Evolutionary conservation across 2,888 invertebrate species (phyloP), one percentile per base, ranked within the genome.

Genomic region (Acanthosepion lycidas): DNA sequence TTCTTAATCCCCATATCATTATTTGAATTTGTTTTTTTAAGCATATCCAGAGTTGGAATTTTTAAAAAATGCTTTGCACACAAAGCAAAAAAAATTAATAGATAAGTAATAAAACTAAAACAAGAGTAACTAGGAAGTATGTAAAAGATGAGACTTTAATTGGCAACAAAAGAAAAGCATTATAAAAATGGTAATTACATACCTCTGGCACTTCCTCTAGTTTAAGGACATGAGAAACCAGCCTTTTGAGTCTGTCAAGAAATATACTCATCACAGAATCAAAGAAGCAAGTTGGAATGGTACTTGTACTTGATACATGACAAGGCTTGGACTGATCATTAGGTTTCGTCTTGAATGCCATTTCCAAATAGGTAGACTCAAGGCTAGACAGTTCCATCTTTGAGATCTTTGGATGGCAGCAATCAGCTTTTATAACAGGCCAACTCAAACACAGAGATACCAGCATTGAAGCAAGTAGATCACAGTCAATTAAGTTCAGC

Each of bases 391-490:
- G 33, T n/a, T 53, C 91, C 15, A 91, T 55, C 33, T 94, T 64
- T 28, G 20, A 59, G 59, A 51, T 91, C 91, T 48, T 94, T 55
- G 49, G 93, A 49, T 48, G 51, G 91, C 53, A 78, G 92, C 94
- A 78, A 94, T 28, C 59, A 33, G 15, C 23, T 64, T 59, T 91
- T 64, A 55, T 28, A 95, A 95, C 59, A 26, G 96, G 96, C 95
- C 96, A 95, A 95, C 95, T 96, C 92, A 96, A 94, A n/a, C 95
- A 95, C 94, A 96, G 95, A 33, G 95, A 94, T 64, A 95, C 94
- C n/a, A 96, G 94, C 94, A 95, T 95, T 64, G 95, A 94, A 59
- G 95, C 96, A 94, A 96, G 95, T 95, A 95, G 95, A 94, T 95
- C 95, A 91, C 95, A 95, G 94, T 96, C 94, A 26, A 95, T 94